Evolutionary conservation across 2,888 invertebrate species (phyloP), one percentile per base, ranked within the genome.

Genomic region (Cephus sareptanus): DNA sequence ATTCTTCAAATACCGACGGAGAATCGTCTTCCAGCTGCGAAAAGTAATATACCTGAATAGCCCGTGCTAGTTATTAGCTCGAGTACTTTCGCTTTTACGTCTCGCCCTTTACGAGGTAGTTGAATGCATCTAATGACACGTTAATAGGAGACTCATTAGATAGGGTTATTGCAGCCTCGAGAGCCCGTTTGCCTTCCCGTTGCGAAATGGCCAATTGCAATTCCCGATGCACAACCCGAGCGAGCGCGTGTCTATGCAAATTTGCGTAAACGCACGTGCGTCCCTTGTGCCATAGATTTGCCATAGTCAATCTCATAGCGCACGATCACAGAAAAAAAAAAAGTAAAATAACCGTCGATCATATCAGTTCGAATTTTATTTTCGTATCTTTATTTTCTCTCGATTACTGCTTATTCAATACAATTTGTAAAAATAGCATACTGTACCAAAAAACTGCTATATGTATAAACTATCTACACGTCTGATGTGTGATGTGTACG

Each of bases 361-460:
- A 23, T 56, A 23, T 56, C 23, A 56, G 9, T 6, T 56, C 56
- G 56, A 56, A 81, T 83, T 82, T 81, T 82, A 82, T 80, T 79
- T 75, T 77, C 77, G 73, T 82, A 83, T 83, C 87, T 87, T 87
- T 85, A 86, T 88, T 87, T 84, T 86, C 82, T 85, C 86, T 87
- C 83, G 83, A 80, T 87, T 89, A 88, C 86, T 84, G 85, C 86
- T 89, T 89, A 88, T 87, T 86, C 84, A 86, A 85, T 90, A 90
- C 89, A 90, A 87, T 89, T 90, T 90, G 90, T 90, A 90, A 90
- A 90, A 90, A 90, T 90, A 90, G 88, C 85, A 90, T 89, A 90
- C 89, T 86, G 90, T 90, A 90, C 89, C 89, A 89, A 90, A 71
- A 71, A 87, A 89, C 86, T 86, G 86, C 81, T 85, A 85, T 86